Evolutionary conservation across 92 coral and sea anemone species (phyloP), one percentile per base, ranked within the genome.

Genomic region (Palythoa heliodiscus): DNA sequence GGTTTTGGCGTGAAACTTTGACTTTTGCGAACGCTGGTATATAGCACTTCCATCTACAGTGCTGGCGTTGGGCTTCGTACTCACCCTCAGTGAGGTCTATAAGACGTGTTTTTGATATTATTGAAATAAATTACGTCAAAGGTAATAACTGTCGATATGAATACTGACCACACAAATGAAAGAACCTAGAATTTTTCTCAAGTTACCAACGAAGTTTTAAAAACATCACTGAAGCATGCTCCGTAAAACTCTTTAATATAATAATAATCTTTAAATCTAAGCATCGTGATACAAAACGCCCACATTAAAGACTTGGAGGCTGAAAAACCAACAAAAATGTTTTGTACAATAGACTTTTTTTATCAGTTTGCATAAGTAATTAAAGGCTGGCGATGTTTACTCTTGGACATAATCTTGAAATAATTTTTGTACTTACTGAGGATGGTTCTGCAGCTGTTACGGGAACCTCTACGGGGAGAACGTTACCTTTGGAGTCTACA

Each of bases 401-500:
- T 64, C 20, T 53, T n/a, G 3, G 50, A 29, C 50, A 43, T 25
- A 14, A 37, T 69, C 47, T 35, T 25, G 73, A 69, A 63, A 63
- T 22, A 1, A 19, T 63, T 63, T 63, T 19, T 19, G 16, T 64
- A 80, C 84, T 80, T 63, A 80, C 84, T 47, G 5, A 12, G 24
- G 23, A 12, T 23, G 40, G 84, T 48, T 80, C 60, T 24, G 25
- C 74, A n/a, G 57, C 14, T 52, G 40, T 13, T 61, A 63, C 35
- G 20, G 84, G 84, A 12, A 80, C 84, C 43, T 80, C 73, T 13
- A 80, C 35, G 3, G 84, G 84, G 3, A 80, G 60, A 47, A 80
- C 84, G 7, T 66, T 80, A 4, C 84, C 84, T 24, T 66, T 19
- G 7, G 74, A 47, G 47, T 80, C 84, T 22, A 80, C 84, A 22